Conservation (phyloP, 2,797 vertebrate species). For the Dallia pectoralis region DNA sequence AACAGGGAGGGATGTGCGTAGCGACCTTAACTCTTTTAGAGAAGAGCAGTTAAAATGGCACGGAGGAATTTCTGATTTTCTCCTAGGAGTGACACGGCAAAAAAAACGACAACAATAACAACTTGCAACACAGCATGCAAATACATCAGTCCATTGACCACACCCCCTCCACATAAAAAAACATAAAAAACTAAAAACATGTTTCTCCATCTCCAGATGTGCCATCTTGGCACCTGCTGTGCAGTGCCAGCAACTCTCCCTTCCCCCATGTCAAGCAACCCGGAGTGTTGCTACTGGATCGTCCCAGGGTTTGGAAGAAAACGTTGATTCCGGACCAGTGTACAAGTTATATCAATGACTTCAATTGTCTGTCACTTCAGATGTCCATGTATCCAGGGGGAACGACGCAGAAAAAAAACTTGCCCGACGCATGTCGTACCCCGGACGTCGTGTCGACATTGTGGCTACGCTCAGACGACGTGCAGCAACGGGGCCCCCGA, state of each 20-base stretch:
- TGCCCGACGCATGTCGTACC: not conserved
- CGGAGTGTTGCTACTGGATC: not conserved
- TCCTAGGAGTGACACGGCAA: conserved; percentile 6
- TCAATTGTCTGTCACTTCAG: conserved; percentile 13
- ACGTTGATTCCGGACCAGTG: not conserved
- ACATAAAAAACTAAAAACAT: not conserved
- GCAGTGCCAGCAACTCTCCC: not conserved
- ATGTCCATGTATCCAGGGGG: not conserved
- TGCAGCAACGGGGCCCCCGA: conserved; percentile 89
- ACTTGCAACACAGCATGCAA: conserved; percentile 48
- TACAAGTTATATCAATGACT: not conserved
- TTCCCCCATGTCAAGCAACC: not conserved
- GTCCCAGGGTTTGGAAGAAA: not conserved
- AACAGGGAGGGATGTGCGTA: conserved; percentile 48
- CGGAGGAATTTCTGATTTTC: conserved; percentile 27
- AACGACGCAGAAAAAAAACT: not conserved
- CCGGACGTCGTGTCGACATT: not conserved
- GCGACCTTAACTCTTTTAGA: conserved; percentile 36
- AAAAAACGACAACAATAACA: conserved; percentile 22
- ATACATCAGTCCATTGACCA: conserved; percentile 28
- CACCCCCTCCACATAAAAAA: not conserved
- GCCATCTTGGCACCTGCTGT: not conserved
- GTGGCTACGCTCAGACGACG: conserved; percentile 64
- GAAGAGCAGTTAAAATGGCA: conserved; percentile 18
- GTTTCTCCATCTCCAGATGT: conserved; percentile 16